Evolutionary conservation across 1,140 invertebrate genomes (phyloP).

Genomic region (Pseudomyrmex dendroicus): DNA sequence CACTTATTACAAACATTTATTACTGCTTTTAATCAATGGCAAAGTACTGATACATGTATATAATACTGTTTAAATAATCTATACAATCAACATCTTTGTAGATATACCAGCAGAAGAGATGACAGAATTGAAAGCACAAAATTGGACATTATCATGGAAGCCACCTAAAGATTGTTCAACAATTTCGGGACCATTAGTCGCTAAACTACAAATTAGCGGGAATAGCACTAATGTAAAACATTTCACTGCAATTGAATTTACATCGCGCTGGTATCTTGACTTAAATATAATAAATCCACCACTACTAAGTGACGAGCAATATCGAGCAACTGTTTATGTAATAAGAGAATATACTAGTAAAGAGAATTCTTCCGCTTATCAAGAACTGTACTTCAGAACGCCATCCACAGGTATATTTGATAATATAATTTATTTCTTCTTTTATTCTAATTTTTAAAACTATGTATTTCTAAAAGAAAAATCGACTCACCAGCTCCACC

Average conservation of each 20-base stretch:
- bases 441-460: too few species aligned
- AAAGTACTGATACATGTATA: not conserved
- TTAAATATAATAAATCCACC: not conserved
- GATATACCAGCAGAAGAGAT: conserved; percentile 45
- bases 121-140: conserved; percentile 33
- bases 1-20: not conserved
- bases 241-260: not conserved
- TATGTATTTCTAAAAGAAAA: not conserved
- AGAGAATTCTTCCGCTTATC: conserved; percentile 47
- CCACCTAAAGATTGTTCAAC: conserved; percentile 55
- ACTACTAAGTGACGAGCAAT: conserved; percentile 61
- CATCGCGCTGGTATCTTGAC: not conserved
- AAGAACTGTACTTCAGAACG: conserved; percentile 40
- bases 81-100: conserved; percentile 23
- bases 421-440: not conserved
- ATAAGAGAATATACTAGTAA: conserved; percentile 4
- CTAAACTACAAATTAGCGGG: conserved; percentile 15
- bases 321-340: conserved; percentile 53
- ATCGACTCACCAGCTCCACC: conserved; percentile 61
- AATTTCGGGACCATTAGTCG: too few species aligned
- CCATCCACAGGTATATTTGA: conserved; percentile 54
- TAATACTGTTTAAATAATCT: not conserved
- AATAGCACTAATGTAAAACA: conserved; percentile 46
- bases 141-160: conserved; percentile 57
- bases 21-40: not conserved